Base-by-base conservation (phyloP, 2,113 vertebrate genomes). In the human region DNA sequence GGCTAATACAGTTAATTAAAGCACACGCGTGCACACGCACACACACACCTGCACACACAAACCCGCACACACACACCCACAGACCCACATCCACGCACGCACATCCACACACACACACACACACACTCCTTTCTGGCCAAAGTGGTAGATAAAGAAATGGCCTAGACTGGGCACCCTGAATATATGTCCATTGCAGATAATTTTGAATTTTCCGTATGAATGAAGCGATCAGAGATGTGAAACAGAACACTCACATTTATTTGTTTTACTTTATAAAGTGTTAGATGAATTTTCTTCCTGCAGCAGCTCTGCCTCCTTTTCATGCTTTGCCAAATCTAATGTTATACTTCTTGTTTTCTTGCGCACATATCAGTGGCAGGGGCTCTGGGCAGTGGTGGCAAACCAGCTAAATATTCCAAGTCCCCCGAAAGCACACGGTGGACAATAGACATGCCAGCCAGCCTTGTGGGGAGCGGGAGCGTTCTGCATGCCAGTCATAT, bases 401-500 rank as follows among this genome's bases (percentile, higher is more conserved):
- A 48, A 18, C 4, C 30, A 38, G 52, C 78, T 57, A 12, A 35
- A 9, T 14, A 35, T 35, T 52, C 68, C n/a, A 50, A 17, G 50
- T 72, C n/a, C 23, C 25, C 25, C 1, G 5, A 50, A 16, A 27
- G 59, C 6, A 0, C 40, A 5, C 0, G 11, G 40, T 16, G 12
- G 32, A 3, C 1, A 11, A 6, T 1, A 35, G n/a, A 57, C 57
- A 10, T 8, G 48, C n/a, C 70, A 9, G 3, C 22, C 8, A 25
- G 83, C 10, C 27, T 9, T 1, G 0, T 23, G 0, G 16, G 8
- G 17, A 18, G 64, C 1, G 1, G 5, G 1, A 52, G 20, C 1
- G 0, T 6, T 43, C 35, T 35, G 35, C 23, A 18, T 4, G 18
- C n/a, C 32, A 20, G 81, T 45, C 73, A 6, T 2, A 8, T 9